phyloP scores from a whole-genome alignment of 2,797 vertebrate species.

The Phaenicophaeus curvirostris region DNA sequence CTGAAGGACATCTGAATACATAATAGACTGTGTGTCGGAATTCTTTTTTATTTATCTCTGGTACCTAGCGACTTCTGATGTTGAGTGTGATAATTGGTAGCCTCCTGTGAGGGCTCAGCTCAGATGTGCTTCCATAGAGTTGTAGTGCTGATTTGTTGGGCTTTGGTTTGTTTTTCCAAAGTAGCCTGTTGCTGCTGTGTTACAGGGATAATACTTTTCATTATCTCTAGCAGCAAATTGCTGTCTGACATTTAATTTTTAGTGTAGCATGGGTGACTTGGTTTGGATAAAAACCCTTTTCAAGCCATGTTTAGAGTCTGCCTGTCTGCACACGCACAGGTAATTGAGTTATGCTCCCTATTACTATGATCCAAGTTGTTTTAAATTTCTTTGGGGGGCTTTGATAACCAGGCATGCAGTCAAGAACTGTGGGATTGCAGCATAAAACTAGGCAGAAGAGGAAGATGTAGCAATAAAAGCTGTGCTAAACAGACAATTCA shows the following conservation, averaged over 20 bases:
- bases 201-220: neutral
- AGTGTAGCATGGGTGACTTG: neutral
- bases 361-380: neutral
- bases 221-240: neutral
- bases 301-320: neutral
- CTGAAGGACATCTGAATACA: neutral
- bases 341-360: neutral
- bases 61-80: neutral
- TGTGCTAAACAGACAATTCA: slow-evolving; percentile 30
- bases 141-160: neutral
- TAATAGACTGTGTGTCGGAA: neutral
- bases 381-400: neutral
- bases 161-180: neutral
- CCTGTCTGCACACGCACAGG: neutral
- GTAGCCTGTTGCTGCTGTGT: neutral
- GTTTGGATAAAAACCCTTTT: neutral
- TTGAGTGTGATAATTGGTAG: neutral
- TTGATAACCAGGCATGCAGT: neutral
- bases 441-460: neutral
- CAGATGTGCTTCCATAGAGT: neutral
- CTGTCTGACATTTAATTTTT: neutral
- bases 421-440: neutral
- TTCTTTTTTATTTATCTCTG: neutral
- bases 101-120: neutral
- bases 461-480: slow-evolving; percentile 13